Evolutionary conservation across 1,140 invertebrate genomes (phyloP).

Genomic region (Aphis gossypii): DNA sequence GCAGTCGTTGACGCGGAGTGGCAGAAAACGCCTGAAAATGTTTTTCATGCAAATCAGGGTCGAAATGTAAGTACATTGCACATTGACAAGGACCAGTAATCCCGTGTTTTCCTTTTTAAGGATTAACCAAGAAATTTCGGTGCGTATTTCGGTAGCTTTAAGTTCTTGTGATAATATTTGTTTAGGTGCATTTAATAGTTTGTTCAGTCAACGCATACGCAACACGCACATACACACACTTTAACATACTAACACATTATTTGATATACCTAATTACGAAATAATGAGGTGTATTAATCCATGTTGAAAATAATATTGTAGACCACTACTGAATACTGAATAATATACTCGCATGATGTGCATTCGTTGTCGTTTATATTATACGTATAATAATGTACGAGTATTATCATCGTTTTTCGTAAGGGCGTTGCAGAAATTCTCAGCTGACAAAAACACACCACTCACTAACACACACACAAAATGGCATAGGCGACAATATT

Average conservation of each 20-base stretch:
- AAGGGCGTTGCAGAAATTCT: not conserved
- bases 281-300: not conserved
- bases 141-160: not conserved
- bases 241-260: not conserved
- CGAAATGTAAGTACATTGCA: not conserved
- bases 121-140: slow-evolving; percentile 1
- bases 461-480: not conserved
- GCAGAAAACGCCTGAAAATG: slow-evolving; percentile 2
- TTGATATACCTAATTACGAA: not conserved
- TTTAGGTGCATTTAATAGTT: slow-evolving; percentile 7
- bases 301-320: not conserved
- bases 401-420: too few species aligned
- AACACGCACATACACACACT: not conserved
- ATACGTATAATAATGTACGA: too few species aligned
- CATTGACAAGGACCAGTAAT: not conserved
- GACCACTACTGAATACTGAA: not conserved
- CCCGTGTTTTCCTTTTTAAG: slow-evolving; percentile 18
- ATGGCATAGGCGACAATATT: not conserved
- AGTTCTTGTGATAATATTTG: slow-evolving; percentile 1
- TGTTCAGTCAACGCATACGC: not conserved
- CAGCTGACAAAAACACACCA: not conserved
- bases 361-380: not conserved
- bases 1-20: not conserved
- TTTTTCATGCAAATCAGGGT: slow-evolving; percentile 27
- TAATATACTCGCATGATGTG: not conserved